Evolutionary conservation across 2,797 vertebrate genomes (phyloP), one percentile per base, ranked within the genome.

Genomic region (Dendrocincla tyrannina): DNA sequence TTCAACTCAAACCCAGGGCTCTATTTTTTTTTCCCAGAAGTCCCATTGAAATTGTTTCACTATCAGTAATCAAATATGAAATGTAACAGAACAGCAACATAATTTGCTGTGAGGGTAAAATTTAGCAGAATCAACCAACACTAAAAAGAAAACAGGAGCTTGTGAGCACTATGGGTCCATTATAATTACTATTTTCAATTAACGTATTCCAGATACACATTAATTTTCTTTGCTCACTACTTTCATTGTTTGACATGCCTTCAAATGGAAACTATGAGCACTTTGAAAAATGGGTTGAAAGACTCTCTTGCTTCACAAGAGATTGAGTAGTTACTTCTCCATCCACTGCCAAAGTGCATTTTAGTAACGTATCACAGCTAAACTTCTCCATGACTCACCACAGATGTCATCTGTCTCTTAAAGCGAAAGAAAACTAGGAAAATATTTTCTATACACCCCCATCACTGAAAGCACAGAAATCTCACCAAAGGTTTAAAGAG

Each of bases 171-270:
- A 59, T 22, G 63, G 70, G 91, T 81, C 58, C 46, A 37, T 82
- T 88, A 89, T 81, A 91, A 95, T 96, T 89, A 92, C 85, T 95
- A 95, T 58, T 96, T 88, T 97, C 89, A 96, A 96, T 97, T 95
- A 90, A 95, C 82, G 66, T 82, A 93, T 78, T 95, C 35, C 67
- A 90, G 87, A 92, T 53, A 85, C 60, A 59, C 76, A 76, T 83
- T 94, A 78, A 96, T 96, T 97, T 95, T 91, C 86, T 91, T 94
- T 73, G 62, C 66, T 93, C 53, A 64, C 88, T 79, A 76, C 73
- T 85, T 95, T 79, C 76, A 85, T 76, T 96, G 88, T 92, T 95
- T 84, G 23, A 70, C 82, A 78, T 89, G 50, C 64, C 88, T 95
- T 95, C 73, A 94, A 96, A 83, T 59, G 19, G 47, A 89, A 94